Evolutionary conservation across 1,140 invertebrate genomes (phyloP).

Genomic region (Amyelois transitella): DNA sequence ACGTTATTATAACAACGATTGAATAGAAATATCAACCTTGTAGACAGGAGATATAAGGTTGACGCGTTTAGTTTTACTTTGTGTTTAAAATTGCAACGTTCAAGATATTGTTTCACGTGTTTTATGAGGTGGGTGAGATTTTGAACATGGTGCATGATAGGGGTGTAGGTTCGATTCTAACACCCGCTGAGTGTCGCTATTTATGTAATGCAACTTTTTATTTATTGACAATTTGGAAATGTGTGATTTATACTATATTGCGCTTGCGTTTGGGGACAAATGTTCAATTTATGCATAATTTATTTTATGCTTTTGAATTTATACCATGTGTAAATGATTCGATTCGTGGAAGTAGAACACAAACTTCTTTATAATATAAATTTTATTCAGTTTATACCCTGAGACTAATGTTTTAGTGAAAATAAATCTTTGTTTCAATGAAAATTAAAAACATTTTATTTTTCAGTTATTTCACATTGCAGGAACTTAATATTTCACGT

Average conservation of each 20-base stretch:
- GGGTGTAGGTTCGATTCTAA: neutral
- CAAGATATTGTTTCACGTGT: conserved; percentile 71
- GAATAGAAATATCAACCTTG: conserved; percentile 5
- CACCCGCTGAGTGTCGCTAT: neutral
- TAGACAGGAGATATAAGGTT: neutral
- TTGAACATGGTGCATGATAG: conserved; percentile 56
- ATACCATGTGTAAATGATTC: too few species aligned
- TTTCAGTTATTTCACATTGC: too few species aligned
- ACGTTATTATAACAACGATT: conserved; percentile 2
- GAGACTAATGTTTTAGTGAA: too few species aligned
- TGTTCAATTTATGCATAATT: neutral
- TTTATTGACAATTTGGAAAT: neutral
- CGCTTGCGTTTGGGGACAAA: neutral
- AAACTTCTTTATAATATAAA: too few species aligned
- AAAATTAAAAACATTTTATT: too few species aligned
- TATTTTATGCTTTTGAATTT: neutral
- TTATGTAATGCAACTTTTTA: neutral
- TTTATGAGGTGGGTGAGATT: conserved; percentile 71
- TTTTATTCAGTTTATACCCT: too few species aligned
- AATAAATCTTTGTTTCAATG: too few species aligned
- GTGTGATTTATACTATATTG: neutral
- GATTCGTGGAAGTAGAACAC: too few species aligned
- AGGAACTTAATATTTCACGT: too few species aligned
- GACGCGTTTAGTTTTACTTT: neutral
- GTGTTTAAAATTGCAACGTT: conserved; percentile 31